Base-by-base conservation (phyloP, 2,888 invertebrate genomes). In the Drosophila borborema region DNA sequence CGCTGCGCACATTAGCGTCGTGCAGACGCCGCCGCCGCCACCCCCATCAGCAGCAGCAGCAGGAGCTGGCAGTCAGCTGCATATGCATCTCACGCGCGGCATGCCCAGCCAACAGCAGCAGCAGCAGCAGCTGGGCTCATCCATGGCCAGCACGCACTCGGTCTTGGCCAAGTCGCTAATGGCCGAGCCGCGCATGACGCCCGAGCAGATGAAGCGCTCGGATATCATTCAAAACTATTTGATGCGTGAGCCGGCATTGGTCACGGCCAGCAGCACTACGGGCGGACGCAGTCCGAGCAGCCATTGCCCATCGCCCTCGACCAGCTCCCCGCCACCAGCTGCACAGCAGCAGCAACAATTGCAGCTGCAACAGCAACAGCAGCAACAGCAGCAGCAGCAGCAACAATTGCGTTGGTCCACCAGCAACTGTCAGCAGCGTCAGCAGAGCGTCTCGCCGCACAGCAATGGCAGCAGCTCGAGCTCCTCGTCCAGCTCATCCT, bases 141-240 rank as follows among this genome's bases (percentile, higher is more conserved):
- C 96, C 53, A 94, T 97, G 64, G 97, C 97, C 80, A 97, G 97
- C 90, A 97, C 97, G 70, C 97, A 97, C 94, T 97, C 97, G 45
- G 98, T 97, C 87, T 94, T 98, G 78, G 98, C 98, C 81, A 97
- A 97, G 92, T 97, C 97, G 70, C 94, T 98, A 77, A 97, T 97
- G 96, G 98, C 97, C 91, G 97, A 97, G n/a, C 98, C 98, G 9
- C 95, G 97, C 85, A 97, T 98, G 97, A 98, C 97, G 49, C 97
- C 97, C 60, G 98, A 98, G 93, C 97, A 98, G 94, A 95, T 97
- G 93, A 97, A 98, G 93, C 96, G 97, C 90, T 97, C 97, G 41
- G 98, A 98, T 93, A 96, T 98, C 91, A 97, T 98, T 92, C 98
- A 98, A 93, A 97, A 96, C 92, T 97, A 97, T 93, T 97, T 98